These are phyloP conservation scores for Mesorhabditis spiculigera DNA, from an alignment of 2,888 invertebrate genomes.

Conservation along the genomic window DNA sequence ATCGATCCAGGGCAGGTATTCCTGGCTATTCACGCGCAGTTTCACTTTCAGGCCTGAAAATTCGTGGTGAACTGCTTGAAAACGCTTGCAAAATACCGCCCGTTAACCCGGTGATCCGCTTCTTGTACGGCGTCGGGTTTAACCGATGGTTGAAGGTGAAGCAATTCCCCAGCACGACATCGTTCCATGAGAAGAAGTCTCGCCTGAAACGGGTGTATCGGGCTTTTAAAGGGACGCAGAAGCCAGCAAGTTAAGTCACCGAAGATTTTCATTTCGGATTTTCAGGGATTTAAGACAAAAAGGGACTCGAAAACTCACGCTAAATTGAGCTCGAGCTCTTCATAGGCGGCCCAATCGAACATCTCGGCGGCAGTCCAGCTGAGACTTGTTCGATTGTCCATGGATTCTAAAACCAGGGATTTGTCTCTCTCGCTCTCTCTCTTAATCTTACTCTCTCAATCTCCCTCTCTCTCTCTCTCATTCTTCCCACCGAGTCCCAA, in stretches of 20 bases:
- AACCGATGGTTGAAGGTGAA: conserved; percentile 39
- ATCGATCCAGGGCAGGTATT: conserved; percentile 39
- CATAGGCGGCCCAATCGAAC: conserved; percentile 39
- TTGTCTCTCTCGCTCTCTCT: too few species aligned
- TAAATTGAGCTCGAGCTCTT: conserved; percentile 25
- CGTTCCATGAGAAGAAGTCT: conserved; percentile 32
- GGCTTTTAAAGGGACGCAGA: not conserved
- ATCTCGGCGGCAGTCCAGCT: conserved; percentile 36
- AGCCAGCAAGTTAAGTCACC: not conserved
- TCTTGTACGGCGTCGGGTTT: conserved; percentile 17
- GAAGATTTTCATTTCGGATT: not conserved
- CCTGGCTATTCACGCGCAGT: conserved; percentile 28
- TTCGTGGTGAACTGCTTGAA: not conserved
- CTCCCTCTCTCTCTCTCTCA: too few species aligned
- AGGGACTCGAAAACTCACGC: conserved; percentile 12
- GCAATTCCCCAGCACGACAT: conserved; percentile 37
- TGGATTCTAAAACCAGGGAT: not conserved
- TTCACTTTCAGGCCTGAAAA: conserved; percentile 25
- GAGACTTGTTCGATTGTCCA: conserved; percentile 16
- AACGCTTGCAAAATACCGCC: too few species aligned
- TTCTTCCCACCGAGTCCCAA: conserved; percentile 21
- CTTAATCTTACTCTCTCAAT: too few species aligned
- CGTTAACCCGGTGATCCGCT: conserved; percentile 21
- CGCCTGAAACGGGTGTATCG: conserved; percentile 13
- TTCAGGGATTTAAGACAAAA: not conserved